Base-by-base conservation (phyloP, 1,140 invertebrate species). In the Marisa cornuarietis region DNA sequence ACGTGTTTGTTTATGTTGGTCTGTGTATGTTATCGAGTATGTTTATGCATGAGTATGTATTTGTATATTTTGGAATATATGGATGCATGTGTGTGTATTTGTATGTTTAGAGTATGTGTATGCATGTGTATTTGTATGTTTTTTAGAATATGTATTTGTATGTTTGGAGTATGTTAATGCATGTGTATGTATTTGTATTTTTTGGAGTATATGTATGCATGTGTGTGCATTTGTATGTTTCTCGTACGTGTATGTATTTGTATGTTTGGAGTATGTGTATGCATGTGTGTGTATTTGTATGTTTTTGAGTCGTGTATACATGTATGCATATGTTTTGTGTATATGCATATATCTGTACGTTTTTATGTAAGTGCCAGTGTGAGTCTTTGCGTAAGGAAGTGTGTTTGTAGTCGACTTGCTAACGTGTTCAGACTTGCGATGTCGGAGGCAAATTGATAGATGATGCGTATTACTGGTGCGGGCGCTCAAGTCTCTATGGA, bases 281-380 rank as follows among this genome's bases (percentile, higher is more conserved):
- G 72, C 62, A 52, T 61, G 72, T 74, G 72, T 61, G 52, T 74
- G 72, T 74, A n/a, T 74, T 26, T 74, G 72, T 58, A 54, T 73
- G 71, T 73, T 51, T 73, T 10, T 73, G 71, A 24, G 71, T 54
- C 52, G 71, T 54, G 71, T 73, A 54, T 54, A 49, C 24, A 51
- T 73, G 2, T 54, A 49, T 73, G 71, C 6, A 54, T 73, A 49
- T 6, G 20, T n/a, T n/a, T n/a, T n/a, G n/a, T 73, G 24, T 73
- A 16, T 73, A 49, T 73, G 71, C 24, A 54, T 73, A 49, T 73
- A 54, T 54, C 8, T 54, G 16, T 73, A 54, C 52, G 51, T 54
- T n/a, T 22, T 18, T 71, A 24, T 71, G 68, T 71, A 49, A 26
- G 26, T 71, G 69, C 51, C 18, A 26, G 66, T 68, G 66, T 71